Evolutionary conservation across 2,113 vertebrate species (phyloP), one percentile per base, ranked within the genome.

Genomic region (Scartelaos histophorus): DNA sequence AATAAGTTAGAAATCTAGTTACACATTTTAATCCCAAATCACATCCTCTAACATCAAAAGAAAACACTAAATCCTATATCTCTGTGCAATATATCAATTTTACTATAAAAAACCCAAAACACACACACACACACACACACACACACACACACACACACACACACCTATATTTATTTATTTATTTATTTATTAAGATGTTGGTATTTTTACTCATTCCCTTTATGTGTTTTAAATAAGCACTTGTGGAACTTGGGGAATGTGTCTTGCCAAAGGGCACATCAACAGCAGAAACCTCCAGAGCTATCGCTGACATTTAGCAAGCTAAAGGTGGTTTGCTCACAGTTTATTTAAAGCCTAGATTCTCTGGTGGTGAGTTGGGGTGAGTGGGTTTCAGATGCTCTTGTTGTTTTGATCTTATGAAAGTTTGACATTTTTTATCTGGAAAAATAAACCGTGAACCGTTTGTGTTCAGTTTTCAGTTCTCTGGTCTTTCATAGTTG

Each of bases 211-310:
- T 64, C 34, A 11, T 15, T 1, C 58, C 10, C 16, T 12, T 19
- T 11, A 13, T 21, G 34, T 35, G 34, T 13, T 64, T 64, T 43
- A n/a, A 43, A 34, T 7, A n/a, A n/a, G 13, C 17, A 64, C 25
- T 29, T 25, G 25, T 61, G 58, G 25, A n/a, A 64, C 61, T n/a
- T 11, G 5, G 19, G 17, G 17, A 12, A 21, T 64, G 34, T 64
- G 61, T 64, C 34, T 13, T 64, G 34, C 61, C 34, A n/a, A 38
- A 64, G 61, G 61, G 61, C 61, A 43, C 29, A 17, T 64, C 34
- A 64, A 64, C 29, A 43, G 61, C 34, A 43, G 29, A 38, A 64
- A n/a, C 34, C 61, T 61, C 61, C 34, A 64, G 61, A 64, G 16
- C 34, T n/a, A 3, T 21, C 19, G 17, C 61, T 38, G 34, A 64